A percentile compares a stretch with the other conserved stretches of the same genome.
Conservation (phyloP, 2,113 vertebrate species). For the Ctenomys sociabilis region DNA sequence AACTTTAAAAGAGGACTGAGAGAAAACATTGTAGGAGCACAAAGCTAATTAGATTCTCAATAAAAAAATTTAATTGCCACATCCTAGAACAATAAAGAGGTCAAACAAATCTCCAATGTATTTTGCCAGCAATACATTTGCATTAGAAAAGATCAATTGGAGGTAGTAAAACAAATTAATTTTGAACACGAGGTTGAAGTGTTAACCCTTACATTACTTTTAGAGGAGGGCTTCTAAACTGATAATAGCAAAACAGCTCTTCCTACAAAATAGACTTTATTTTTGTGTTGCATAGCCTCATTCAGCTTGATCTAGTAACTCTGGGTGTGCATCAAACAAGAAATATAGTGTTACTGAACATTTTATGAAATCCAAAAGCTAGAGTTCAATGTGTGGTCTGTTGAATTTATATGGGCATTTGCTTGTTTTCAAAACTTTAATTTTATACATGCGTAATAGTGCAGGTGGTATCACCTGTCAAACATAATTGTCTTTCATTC, state of each 20-base stretch:
- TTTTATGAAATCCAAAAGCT: neutral
- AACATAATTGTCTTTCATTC: neutral
- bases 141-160: slow-evolving; percentile 79
- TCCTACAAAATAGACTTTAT: neutral
- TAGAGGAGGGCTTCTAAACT: neutral
- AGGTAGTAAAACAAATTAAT: slow-evolving; percentile 75
- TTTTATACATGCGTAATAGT: neutral
- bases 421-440: neutral
- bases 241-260: slow-evolving; percentile 13
- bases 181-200: slow-evolving; percentile 71
- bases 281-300: neutral
- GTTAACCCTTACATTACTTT: slow-evolving; percentile 67
- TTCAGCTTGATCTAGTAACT: neutral
- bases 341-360: neutral
- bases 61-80: slow-evolving; percentile 86
- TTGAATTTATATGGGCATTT: neutral
- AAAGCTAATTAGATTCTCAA: slow-evolving; percentile 87
- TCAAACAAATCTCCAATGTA: slow-evolving; percentile 80
- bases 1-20: slow-evolving; percentile 82
- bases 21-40: slow-evolving; percentile 84
- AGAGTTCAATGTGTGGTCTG: neutral
- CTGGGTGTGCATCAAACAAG: neutral
- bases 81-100: slow-evolving; percentile 83
- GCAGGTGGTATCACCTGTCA: neutral
- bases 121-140: slow-evolving; percentile 79